These are phyloP conservation scores for Tachysurus vachellii DNA, from an alignment of 2,113 vertebrate species.

Conservation along the genomic window DNA sequence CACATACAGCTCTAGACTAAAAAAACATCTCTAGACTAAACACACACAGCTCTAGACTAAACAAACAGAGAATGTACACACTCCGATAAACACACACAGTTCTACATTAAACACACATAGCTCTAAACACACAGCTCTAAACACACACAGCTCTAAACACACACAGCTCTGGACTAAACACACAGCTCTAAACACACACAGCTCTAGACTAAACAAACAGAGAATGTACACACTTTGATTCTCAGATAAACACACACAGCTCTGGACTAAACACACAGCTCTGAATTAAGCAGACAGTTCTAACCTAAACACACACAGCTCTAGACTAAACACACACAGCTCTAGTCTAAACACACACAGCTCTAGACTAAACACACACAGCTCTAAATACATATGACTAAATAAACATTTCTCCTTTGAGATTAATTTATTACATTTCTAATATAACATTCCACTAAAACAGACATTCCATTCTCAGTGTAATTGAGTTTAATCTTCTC, in stretches of 20 bases:
- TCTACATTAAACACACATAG: not conserved
- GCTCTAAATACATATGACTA: not conserved
- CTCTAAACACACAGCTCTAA: too few relatives aligned
- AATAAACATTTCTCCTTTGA: not conserved
- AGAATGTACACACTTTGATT: too few relatives aligned
- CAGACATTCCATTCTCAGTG: constrained; percentile 49
- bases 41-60: not conserved
- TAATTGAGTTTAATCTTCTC: constrained; percentile 55
- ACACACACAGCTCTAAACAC: too few relatives aligned
- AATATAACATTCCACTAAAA: not conserved
- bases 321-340: not conserved
- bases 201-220: too few relatives aligned
- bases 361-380: not conserved
- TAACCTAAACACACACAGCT: not conserved
- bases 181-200: too few relatives aligned
- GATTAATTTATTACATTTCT: not conserved
- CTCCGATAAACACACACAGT: not conserved
- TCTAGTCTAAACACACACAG: not conserved
- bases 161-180: not conserved
- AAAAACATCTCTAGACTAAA: too few relatives aligned
- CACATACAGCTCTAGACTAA: not conserved
- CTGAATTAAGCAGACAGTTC: not conserved
- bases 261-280: not conserved
- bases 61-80: too few relatives aligned
- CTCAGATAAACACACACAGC: not conserved